These are phyloP conservation scores for Elachura formosa DNA, from an alignment of 2,113 vertebrate species.

Conservation along the genomic window DNA sequence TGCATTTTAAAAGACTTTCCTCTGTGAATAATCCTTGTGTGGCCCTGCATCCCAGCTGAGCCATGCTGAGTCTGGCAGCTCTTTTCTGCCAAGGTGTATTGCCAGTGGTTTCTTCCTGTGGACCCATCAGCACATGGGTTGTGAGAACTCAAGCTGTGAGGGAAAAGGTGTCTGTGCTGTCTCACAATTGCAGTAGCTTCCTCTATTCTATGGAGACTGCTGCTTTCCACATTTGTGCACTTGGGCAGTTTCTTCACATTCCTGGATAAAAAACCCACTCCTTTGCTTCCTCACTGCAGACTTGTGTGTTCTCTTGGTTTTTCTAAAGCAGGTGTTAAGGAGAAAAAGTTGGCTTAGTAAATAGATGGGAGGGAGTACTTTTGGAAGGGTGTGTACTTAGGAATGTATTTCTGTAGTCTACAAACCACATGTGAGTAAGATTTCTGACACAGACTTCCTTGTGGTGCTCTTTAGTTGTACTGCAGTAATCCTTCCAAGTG, in stretches of 20 bases:
- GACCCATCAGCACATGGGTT: not conserved
- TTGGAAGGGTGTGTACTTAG: not conserved
- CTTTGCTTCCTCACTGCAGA: not conserved
- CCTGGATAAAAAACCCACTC: not conserved
- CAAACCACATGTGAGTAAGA: not conserved
- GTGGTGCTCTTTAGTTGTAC: not conserved
- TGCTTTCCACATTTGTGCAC: not conserved
- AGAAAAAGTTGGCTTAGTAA: not conserved
- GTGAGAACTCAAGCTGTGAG: not conserved
- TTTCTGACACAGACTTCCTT: not conserved
- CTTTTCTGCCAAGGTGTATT: not conserved
- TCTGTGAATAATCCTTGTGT: not conserved
- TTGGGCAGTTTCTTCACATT: not conserved
- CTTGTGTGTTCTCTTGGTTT: not conserved
- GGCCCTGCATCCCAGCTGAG: not conserved
- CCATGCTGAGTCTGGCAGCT: not conserved
- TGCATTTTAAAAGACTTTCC: not conserved
- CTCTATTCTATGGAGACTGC: not conserved
- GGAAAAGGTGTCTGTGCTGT: not conserved
- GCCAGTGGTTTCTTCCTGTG: not conserved
- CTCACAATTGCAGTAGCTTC: not conserved
- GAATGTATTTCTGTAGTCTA: not conserved
- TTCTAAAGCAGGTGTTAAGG: not conserved
- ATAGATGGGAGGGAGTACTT: not conserved
- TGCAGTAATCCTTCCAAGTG: not conserved